Base-by-base conservation (phyloP, 1,140 invertebrate species). In the Oncopodura yosiiana region DNA sequence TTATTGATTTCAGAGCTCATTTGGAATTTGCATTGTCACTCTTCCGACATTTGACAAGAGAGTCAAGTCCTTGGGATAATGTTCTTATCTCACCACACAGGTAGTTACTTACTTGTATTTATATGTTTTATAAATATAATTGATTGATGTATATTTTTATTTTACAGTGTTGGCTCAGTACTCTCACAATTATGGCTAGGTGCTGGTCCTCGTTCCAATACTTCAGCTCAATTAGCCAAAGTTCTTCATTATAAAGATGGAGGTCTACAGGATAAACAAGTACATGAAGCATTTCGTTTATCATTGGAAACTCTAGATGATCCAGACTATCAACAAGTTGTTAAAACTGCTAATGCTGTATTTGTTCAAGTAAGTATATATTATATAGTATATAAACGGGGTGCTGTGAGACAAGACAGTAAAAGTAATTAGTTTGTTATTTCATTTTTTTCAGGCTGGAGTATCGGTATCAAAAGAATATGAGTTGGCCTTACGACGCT, bases 1-100 rank as follows among this genome's bases (percentile, higher is more conserved):
- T n/a, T n/a, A n/a, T n/a, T n/a, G n/a, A n/a, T n/a, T n/a, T n/a
- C n/a, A 59, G 66, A 24, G 67, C 68, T 3, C 68, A 69, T 42
- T 65, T 69, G 24, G 65, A 67, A 41, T 69, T 69, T 53, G 64
- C 68, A 0, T 44, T 69, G 9, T 61, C 66, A 23, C 52, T 69
- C 2, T 69, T 68, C 52, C 46, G 61, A 1, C 34, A 60, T 12
- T 36, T 69, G 37, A 62, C 65, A 3, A 45, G 49, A 36, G 65
- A 64, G 9, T 36, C 60, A 2, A 61, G 58, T 9, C 26, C 48
- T n/a, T 26, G 45, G 11, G 65, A 63, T 18, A 69, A 69, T 51
- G 54, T 69, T 4, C 57, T 69, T 12, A 62, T 69, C 38, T 69
- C 68, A 3, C 68, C 68, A 3, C 65, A 57, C 24, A 63, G 61